These are phyloP conservation scores for Intoshia linei DNA, from an alignment of 1,140 invertebrate genomes.

Conservation along the genomic window DNA sequence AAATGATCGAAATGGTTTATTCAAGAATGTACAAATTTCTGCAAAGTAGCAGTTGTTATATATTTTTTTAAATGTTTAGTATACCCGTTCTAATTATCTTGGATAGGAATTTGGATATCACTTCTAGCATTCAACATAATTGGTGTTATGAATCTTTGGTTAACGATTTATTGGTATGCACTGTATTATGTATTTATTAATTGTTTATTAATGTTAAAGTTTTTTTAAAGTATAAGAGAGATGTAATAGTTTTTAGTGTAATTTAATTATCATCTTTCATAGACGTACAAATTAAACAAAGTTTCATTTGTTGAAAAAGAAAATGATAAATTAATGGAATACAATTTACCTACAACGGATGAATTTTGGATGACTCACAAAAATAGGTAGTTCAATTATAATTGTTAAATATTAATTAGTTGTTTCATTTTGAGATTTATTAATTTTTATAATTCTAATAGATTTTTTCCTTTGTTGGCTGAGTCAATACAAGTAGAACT, in stretches of 20 bases:
- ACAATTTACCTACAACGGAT: constrained; percentile 29
- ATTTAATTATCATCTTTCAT: no score
- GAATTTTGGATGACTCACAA: constrained; percentile 66
- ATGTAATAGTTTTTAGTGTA: no score
- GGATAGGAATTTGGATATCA: constrained; percentile 75
- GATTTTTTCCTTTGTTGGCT: constrained; percentile 75
- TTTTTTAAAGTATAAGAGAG: constrained; percentile 1
- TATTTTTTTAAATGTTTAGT: no score
- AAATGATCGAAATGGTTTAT: constrained; percentile 75
- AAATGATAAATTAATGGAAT: constrained; percentile 34
- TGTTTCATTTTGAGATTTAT: constrained; percentile 5
- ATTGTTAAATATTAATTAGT: constrained; percentile 1
- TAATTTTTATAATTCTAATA: constrained; percentile 14
- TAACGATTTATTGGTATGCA: constrained; percentile 43
- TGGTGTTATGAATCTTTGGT: constrained; percentile 80
- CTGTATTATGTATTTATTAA: neutral
- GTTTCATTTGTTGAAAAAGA: no score
- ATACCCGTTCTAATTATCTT: constrained; percentile 61
- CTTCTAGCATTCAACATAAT: constrained; percentile 81
- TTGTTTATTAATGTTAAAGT: neutral
- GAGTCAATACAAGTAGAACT: constrained; percentile 89
- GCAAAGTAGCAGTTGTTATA: neutral
- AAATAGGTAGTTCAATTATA: constrained; percentile 26
- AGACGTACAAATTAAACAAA: no score
- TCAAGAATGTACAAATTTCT: constrained; percentile 22